These are phyloP conservation scores for Enteromius argenteus DNA, from an alignment of 2,797 vertebrate species.

Conservation along the genomic window DNA sequence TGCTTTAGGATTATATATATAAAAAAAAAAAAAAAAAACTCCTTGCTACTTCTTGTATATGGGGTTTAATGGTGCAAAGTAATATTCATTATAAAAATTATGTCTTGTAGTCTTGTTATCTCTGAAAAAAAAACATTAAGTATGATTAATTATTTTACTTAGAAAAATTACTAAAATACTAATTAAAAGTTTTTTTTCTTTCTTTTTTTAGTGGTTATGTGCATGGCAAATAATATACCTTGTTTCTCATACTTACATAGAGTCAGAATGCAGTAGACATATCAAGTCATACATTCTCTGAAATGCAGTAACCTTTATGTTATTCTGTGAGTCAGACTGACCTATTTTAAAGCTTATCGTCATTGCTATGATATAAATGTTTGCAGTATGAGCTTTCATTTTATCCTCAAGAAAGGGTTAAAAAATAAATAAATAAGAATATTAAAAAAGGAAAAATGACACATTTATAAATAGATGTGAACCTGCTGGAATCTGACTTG, in stretches of 20 bases:
- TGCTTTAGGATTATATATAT: neutral
- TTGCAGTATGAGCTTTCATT: constrained; percentile 1
- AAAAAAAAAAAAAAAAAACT: neutral
- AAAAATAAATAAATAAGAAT: neutral
- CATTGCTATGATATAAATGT: neutral
- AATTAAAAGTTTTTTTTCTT: neutral
- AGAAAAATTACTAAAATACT: neutral
- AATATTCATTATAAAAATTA: neutral
- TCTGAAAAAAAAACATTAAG: neutral
- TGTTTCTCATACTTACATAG: constrained; percentile 11
- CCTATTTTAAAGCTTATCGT: constrained; percentile 10
- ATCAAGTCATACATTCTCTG: neutral
- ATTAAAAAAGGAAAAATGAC: constrained; percentile 18
- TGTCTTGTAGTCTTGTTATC: neutral
- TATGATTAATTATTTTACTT: no score
- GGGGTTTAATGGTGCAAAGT: neutral
- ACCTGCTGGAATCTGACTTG: constrained; percentile 7
- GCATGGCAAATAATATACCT: neutral
- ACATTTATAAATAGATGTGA: neutral
- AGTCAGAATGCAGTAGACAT: neutral
- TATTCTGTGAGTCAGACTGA: constrained; percentile 3
- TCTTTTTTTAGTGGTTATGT: neutral
- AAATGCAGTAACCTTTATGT: neutral
- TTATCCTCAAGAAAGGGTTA: constrained; percentile 3
- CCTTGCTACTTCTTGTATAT: neutral